Percentiles rank a stretch among this genome's conserved stretches.
phyloP scores from a whole-genome alignment of 2,797 vertebrate genomes.

The Xenentodon cancila region DNA sequence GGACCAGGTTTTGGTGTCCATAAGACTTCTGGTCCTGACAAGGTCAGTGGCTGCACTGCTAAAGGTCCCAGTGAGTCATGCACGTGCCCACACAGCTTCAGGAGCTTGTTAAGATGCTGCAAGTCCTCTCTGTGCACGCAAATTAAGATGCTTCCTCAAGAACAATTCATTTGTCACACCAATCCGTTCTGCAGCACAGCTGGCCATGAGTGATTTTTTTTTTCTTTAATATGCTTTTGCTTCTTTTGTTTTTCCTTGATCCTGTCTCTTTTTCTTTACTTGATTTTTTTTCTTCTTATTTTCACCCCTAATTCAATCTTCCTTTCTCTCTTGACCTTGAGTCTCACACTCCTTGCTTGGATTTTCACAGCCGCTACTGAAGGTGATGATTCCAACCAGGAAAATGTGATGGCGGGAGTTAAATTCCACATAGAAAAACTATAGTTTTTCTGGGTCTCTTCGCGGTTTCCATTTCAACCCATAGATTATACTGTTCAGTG shows the following conservation, averaged over 20 bases:
- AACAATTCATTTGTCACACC: constrained; percentile 59
- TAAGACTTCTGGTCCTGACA: background rate
- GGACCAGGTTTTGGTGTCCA: background rate
- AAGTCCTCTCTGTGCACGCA: constrained; percentile 32
- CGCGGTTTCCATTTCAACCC: too few species aligned
- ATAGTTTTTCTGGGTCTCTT: too few species aligned
- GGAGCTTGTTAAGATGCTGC: background rate
- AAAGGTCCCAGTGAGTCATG: background rate
- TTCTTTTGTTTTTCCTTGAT: constrained; percentile 16
- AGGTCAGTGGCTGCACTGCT: background rate
- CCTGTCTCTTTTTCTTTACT: constrained; percentile 1
- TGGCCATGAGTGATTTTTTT: constrained; percentile 21
- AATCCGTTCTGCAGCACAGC: constrained; percentile 35
- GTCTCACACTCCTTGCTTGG: background rate
- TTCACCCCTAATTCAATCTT: background rate
- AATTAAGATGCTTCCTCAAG: constrained; percentile 63
- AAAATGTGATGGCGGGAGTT: too few species aligned
- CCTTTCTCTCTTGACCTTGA: background rate
- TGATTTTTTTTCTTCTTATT: background rate
- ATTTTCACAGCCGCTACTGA: too few species aligned
- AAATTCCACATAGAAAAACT: too few species aligned
- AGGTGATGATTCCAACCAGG: too few species aligned
- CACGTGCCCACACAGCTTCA: background rate
- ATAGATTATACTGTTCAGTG: too few species aligned
- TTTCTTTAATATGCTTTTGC: constrained; percentile 18